These are phyloP conservation scores for Ephydatia muelleri DNA, from an alignment of 37 sponge, comb jelly and placozoan species.

Conservation along the genomic window DNA sequence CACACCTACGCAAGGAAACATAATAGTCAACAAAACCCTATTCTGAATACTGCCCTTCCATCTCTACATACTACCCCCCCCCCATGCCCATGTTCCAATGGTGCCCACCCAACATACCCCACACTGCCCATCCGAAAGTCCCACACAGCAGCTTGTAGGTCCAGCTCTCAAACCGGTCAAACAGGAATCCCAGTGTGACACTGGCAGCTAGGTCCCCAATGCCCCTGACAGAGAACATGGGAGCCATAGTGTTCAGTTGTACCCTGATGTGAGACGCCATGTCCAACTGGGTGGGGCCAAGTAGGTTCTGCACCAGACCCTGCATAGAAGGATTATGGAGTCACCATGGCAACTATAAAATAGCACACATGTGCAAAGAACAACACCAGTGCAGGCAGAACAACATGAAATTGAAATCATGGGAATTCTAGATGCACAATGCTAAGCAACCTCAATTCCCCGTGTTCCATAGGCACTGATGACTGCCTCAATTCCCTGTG, in stretches of 20 bases:
- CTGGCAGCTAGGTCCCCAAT: neutral
- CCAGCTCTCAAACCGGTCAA: neutral
- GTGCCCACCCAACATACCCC: no score
- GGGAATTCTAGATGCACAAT: no score
- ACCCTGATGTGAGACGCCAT: neutral
- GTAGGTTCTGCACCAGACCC: neutral
- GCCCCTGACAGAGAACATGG: conserved; percentile 1
- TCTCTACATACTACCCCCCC: no score
- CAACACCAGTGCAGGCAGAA: no score
- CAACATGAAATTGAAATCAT: no score
- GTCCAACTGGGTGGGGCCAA: neutral
- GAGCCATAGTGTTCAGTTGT: neutral
- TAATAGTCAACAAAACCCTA: no score
- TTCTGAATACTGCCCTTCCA: no score
- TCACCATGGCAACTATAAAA: neutral
- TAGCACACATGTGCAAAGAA: no score
- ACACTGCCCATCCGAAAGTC: neutral
- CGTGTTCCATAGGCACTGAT: no score
- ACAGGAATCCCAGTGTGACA: neutral
- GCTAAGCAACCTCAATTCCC: no score
- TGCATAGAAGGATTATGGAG: neutral
- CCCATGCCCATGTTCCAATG: neutral
- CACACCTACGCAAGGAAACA: no score
- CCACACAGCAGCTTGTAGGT: neutral
- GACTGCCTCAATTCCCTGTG: no score